Evolutionary conservation across 2,888 invertebrate genomes (phyloP).

Genomic region (Thysanoteuthis rhombus): DNA sequence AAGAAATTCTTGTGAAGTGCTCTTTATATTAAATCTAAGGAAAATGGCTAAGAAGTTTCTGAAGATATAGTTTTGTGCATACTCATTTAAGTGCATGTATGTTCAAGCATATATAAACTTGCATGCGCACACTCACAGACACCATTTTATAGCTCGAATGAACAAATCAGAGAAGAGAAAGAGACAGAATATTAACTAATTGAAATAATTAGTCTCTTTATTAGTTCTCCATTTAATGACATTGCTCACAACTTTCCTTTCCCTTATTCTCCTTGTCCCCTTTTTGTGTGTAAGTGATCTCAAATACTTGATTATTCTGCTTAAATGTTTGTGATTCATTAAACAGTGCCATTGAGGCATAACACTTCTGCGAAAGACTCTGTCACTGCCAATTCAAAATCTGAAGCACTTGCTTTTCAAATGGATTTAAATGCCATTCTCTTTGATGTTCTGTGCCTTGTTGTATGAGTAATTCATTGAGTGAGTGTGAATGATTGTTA

Average conservation of each 20-base stretch:
- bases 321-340: not conserved
- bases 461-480: not conserved
- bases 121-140: too few relatives aligned
- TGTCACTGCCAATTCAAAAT: not conserved
- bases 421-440: not conserved
- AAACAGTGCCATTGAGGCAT: not conserved
- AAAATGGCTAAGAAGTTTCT: too few relatives aligned
- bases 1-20: too few relatives aligned
- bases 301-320: not conserved
- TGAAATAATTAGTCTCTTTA: too few relatives aligned
- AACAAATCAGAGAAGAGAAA: too few relatives aligned
- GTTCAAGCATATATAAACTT: too few relatives aligned
- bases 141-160: too few relatives aligned
- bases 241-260: not conserved
- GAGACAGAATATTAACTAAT: too few relatives aligned
- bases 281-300: not conserved
- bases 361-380: not conserved
- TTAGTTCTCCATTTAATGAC: too few relatives aligned
- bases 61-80: too few relatives aligned
- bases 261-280: not conserved
- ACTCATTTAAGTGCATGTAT: too few relatives aligned
- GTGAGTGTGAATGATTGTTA: not conserved
- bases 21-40: too few relatives aligned
- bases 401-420: not conserved
- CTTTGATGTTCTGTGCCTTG: not conserved